These are phyloP conservation scores for Fulmarus glacialis DNA, from an alignment of 2,113 vertebrate genomes.

Conservation along the genomic window DNA sequence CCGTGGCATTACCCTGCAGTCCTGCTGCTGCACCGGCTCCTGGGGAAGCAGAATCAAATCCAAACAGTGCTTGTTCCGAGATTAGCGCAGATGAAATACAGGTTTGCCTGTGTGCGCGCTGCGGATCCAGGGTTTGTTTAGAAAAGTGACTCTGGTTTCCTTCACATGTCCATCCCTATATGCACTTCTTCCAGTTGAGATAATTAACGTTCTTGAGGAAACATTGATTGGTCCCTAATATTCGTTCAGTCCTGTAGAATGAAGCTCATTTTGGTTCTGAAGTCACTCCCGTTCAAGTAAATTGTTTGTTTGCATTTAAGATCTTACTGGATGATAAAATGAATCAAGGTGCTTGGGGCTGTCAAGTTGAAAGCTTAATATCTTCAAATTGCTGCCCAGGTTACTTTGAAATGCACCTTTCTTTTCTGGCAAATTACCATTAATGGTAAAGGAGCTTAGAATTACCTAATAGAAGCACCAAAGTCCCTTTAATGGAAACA, in stretches of 20 bases:
- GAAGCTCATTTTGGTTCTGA: neutral
- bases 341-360: slow-evolving; percentile 46
- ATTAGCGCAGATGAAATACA: neutral
- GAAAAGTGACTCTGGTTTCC: neutral
- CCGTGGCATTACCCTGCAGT: accelerated
- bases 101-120: neutral
- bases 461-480: neutral
- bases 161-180: neutral
- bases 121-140: neutral
- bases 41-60: neutral
- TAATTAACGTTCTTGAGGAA: neutral
- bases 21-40: neutral
- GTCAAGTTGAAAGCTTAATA: slow-evolving; percentile 57
- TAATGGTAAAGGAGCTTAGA: slow-evolving; percentile 44
- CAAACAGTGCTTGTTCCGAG: neutral
- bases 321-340: slow-evolving; percentile 50
- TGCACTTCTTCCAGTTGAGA: neutral
- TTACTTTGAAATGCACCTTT: slow-evolving; percentile 56
- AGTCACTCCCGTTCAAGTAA: neutral
- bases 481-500: slow-evolving; percentile 45
- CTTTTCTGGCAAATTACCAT: slow-evolving; percentile 61
- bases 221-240: neutral
- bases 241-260: neutral
- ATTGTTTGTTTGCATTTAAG: slow-evolving; percentile 51
- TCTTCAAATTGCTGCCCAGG: slow-evolving; percentile 56